Evolutionary conservation across 2,113 vertebrate species (phyloP).

Genomic region (Empidonax alnorum): DNA sequence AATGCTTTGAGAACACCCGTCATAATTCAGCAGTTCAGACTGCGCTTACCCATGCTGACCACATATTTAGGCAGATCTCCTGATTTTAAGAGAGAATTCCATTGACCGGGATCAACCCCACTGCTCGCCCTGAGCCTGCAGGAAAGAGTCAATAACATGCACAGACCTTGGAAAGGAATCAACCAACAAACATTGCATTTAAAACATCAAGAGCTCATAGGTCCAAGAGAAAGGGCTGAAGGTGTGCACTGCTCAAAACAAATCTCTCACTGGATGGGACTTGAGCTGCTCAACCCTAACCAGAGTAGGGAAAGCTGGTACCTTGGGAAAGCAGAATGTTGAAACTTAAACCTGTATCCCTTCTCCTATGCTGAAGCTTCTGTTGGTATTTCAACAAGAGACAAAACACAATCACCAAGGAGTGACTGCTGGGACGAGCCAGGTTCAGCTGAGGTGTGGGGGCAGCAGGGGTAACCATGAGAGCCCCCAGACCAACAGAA

Average conservation of each 20-base stretch:
- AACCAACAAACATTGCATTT: neutral
- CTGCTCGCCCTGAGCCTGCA: fast-evolving
- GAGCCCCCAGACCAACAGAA: neutral
- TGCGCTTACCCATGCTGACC: conserved; percentile 13
- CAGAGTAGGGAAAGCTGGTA: neutral
- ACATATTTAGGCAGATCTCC: neutral
- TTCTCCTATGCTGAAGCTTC: neutral
- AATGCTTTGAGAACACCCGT: neutral
- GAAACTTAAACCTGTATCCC: neutral
- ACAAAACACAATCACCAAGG: neutral
- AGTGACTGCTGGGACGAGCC: fast-evolving
- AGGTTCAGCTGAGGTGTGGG: neutral
- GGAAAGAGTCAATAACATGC: neutral
- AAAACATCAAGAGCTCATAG: neutral
- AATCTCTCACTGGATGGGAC: neutral
- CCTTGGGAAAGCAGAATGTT: neutral
- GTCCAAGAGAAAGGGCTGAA: neutral
- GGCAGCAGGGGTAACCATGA: fast-evolving
- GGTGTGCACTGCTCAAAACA: neutral
- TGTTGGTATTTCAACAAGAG: neutral
- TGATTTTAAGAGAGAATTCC: neutral
- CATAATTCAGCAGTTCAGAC: neutral
- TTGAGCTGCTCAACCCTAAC: neutral
- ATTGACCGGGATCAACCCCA: neutral
- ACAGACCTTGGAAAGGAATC: neutral